These are phyloP conservation scores for Chrysolina haemoptera DNA, from an alignment of 2,888 invertebrate species.

Conservation along the genomic window DNA sequence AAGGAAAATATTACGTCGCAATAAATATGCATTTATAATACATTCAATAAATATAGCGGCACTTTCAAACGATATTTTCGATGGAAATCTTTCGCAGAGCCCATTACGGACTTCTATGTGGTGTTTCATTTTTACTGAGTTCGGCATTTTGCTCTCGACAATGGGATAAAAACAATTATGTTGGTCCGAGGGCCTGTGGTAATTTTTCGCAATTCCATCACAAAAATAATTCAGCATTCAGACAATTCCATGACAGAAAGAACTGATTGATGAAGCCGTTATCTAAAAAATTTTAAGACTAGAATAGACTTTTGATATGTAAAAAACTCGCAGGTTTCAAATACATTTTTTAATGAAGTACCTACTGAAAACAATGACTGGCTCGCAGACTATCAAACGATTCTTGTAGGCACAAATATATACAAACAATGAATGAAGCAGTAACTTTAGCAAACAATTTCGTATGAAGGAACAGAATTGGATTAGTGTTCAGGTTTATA, in stretches of 20 bases:
- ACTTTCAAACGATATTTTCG: constrained; percentile 51
- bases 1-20: constrained; percentile 34
- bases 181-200: background rate
- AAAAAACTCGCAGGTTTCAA: too few species aligned
- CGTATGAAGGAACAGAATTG: background rate
- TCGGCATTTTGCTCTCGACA: constrained; percentile 54
- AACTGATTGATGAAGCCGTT: too few species aligned
- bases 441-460: constrained; percentile 1
- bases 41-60: constrained; percentile 45
- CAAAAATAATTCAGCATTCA: too few species aligned
- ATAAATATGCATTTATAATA: constrained; percentile 45
- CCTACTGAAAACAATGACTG: background rate
- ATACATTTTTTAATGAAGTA: too few species aligned
- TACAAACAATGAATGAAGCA: constrained; percentile 19
- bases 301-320: too few species aligned
- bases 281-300: too few species aligned
- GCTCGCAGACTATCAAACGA: background rate
- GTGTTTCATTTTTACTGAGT: constrained; percentile 56
- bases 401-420: background rate
- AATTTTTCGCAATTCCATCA: background rate
- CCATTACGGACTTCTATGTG: constrained; percentile 52
- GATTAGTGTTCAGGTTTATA: background rate
- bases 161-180: constrained; percentile 45
- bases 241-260: too few species aligned
- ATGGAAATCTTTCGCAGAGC: constrained; percentile 50